Conservation (phyloP, 2,113 vertebrate genomes). For the Rhynchomys soricoides region DNA sequence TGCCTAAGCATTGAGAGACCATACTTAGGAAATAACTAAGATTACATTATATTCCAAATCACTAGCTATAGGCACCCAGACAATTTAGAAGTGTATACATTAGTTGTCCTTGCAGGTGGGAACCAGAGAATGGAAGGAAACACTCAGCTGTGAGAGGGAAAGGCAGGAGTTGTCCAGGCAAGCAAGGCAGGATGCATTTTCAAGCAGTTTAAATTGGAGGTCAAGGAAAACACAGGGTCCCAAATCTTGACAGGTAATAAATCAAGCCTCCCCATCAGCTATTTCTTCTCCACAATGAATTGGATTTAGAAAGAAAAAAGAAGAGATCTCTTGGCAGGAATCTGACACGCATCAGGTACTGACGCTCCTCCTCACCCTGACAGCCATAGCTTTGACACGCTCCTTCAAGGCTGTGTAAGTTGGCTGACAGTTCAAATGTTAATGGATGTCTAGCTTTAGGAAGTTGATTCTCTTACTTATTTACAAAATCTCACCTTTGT, state of each 20-base stretch:
- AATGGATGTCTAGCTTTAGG: background rate
- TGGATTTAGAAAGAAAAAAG: background rate
- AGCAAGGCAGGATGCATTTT: background rate
- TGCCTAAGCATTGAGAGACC: background rate
- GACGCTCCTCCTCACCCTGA: background rate
- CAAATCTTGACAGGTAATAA: constrained; percentile 4
- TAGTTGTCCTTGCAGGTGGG: background rate
- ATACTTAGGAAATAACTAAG: background rate
- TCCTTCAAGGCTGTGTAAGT: background rate
- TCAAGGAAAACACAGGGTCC: background rate
- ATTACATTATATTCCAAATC: background rate
- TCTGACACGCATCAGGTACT: background rate
- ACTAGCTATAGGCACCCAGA: background rate
- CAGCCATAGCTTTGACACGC: background rate
- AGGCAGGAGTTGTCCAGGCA: background rate
- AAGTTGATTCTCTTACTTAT: background rate
- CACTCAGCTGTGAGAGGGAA: background rate
- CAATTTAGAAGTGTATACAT: background rate
- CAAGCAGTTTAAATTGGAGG: background rate
- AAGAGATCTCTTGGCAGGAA: background rate
- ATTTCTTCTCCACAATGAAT: background rate
- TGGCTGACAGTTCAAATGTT: background rate
- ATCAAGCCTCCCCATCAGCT: background rate
- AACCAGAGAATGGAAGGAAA: background rate
- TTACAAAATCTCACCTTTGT: background rate